These are phyloP conservation scores for Ceyx margarethae DNA, from an alignment of 2,113 vertebrate genomes.

Conservation along the genomic window DNA sequence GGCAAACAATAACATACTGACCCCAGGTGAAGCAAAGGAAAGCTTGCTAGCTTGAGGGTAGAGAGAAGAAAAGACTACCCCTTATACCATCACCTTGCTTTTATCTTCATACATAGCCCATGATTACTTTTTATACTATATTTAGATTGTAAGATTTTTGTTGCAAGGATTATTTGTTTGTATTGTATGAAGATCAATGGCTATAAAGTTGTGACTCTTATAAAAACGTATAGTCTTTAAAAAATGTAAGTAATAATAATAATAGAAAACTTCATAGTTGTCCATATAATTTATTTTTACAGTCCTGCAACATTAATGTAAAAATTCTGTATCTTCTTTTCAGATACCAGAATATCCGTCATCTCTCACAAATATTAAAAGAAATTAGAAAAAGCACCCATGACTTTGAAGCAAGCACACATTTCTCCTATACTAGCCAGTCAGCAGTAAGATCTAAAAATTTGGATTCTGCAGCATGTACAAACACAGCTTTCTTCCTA, in stretches of 20 bases:
- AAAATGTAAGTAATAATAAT: not conserved
- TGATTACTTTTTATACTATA: not conserved
- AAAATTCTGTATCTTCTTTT: not conserved
- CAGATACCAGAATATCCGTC: not conserved
- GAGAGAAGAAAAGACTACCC: no score
- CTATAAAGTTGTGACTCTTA: not conserved
- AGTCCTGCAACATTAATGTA: not conserved
- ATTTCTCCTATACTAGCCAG: not conserved
- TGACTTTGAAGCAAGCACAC: not conserved
- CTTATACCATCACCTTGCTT: not conserved
- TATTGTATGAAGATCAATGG: not conserved
- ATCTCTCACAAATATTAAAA: not conserved
- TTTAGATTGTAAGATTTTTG: not conserved
- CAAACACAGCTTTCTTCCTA: not conserved
- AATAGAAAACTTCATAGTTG: not conserved
- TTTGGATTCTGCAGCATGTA: not conserved
- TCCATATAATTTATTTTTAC: not conserved
- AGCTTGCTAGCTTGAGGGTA: no score
- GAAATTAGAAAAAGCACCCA: not conserved
- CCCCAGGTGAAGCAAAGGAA: no score
- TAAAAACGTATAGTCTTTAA: not conserved
- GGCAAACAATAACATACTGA: no score
- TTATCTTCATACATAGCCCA: not conserved
- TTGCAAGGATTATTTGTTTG: not conserved
- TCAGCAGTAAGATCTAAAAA: not conserved